These are phyloP conservation scores for Bimastos eiseni DNA, from an alignment of 2,888 invertebrate genomes.

Conservation along the genomic window DNA sequence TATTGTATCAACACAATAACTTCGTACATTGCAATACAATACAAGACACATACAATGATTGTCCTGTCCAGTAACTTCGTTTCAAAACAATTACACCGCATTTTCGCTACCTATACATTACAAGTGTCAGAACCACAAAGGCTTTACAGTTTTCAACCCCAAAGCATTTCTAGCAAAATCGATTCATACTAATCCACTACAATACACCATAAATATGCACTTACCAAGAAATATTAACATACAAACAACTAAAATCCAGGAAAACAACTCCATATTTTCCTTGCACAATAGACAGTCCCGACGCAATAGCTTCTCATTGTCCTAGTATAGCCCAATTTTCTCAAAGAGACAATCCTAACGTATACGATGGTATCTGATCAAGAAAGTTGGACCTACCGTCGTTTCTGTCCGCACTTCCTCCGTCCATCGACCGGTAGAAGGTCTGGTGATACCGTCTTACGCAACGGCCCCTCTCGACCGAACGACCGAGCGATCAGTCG, in stretches of 20 bases:
- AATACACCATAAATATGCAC: too few species aligned
- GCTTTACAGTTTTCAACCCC: too few species aligned
- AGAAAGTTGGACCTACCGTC: neutral
- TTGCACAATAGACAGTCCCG: neutral
- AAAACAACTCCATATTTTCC: neutral
- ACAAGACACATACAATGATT: too few species aligned
- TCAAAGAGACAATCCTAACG: neutral
- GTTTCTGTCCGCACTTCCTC: neutral
- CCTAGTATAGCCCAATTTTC: neutral
- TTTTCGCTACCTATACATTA: too few species aligned
- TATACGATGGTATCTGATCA: neutral
- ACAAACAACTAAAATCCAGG: neutral
- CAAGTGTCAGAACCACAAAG: too few species aligned
- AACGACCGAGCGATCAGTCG: neutral
- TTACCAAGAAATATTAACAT: too few species aligned
- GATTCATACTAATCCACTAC: too few species aligned
- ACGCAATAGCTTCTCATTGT: neutral
- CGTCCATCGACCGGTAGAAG: neutral
- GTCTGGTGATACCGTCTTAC: neutral
- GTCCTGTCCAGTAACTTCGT: too few species aligned
- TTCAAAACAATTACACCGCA: too few species aligned
- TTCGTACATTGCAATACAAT: neutral
- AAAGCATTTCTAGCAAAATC: too few species aligned
- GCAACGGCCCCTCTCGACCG: neutral
- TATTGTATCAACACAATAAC: neutral